Evolutionary conservation across 2,113 vertebrate species (phyloP).

Genomic region (Irena cyanogastra): DNA sequence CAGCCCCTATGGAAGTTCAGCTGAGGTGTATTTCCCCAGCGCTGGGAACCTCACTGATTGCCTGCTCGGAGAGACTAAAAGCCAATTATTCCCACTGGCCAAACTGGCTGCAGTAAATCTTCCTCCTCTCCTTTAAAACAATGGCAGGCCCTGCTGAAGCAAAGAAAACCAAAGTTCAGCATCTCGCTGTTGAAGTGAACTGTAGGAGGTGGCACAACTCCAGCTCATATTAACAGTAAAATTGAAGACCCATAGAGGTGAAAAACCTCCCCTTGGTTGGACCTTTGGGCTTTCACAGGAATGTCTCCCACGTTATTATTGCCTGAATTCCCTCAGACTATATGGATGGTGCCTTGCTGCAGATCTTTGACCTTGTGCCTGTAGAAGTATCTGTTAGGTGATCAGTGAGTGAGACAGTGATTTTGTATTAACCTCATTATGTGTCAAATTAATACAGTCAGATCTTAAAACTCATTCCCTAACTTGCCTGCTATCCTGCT

Average conservation of each 20-base stretch:
- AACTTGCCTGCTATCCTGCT: neutral
- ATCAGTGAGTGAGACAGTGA: neutral
- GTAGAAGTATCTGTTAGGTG: neutral
- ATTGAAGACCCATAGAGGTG: neutral
- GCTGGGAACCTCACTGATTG: neutral
- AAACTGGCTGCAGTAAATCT: neutral
- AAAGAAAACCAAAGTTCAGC: neutral
- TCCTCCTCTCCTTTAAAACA: neutral
- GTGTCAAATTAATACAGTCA: neutral
- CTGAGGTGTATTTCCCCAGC: neutral
- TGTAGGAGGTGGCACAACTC: neutral
- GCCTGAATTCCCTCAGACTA: accelerated
- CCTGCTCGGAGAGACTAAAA: neutral
- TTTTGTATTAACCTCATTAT: neutral
- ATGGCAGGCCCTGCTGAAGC: neutral
- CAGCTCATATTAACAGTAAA: neutral
- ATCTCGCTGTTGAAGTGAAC: neutral
- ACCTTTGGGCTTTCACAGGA: neutral
- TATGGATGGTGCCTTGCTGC: neutral
- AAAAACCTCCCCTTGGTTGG: accelerated
- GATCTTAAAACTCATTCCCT: neutral
- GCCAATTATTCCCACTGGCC: neutral
- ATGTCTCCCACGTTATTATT: neutral
- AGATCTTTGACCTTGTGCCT: neutral
- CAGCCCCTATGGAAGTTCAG: neutral